Conservation (phyloP, 2,888 invertebrate species). For the Saturnia pavonia region DNA sequence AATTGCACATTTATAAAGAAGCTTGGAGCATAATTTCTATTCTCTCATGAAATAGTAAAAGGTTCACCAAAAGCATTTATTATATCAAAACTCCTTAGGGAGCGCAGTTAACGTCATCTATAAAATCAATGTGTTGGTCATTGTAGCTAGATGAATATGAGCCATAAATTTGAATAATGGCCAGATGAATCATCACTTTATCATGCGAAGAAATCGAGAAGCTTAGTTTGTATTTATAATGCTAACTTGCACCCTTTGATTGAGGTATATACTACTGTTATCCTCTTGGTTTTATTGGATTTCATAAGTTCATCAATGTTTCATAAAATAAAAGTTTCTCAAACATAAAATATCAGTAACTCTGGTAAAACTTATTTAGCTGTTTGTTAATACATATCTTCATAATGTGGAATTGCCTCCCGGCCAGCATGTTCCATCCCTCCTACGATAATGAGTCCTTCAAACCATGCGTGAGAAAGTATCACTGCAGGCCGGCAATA, state of each 20-base stretch:
- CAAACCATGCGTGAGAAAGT: no score
- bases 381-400: no score
- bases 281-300: not conserved
- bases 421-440: no score
- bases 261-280: no score
- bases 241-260: no score
- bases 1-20: no score
- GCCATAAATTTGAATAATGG: not conserved
- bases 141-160: not conserved
- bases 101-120: not conserved
- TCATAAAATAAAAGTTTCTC: not conserved
- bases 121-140: not conserved
- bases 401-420: no score
- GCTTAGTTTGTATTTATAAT: not conserved
- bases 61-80: not conserved
- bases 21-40: not conserved
- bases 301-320: not conserved
- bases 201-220: not conserved
- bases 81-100: not conserved
- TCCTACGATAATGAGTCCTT: no score
- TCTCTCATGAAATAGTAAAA: not conserved
- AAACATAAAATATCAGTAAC: no score
- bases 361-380: no score
- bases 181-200: not conserved
- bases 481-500: no score